Evolutionary conservation across 2,113 vertebrate genomes (phyloP), one percentile per base, ranked within the genome.

Genomic region (Xenopus borealis): DNA sequence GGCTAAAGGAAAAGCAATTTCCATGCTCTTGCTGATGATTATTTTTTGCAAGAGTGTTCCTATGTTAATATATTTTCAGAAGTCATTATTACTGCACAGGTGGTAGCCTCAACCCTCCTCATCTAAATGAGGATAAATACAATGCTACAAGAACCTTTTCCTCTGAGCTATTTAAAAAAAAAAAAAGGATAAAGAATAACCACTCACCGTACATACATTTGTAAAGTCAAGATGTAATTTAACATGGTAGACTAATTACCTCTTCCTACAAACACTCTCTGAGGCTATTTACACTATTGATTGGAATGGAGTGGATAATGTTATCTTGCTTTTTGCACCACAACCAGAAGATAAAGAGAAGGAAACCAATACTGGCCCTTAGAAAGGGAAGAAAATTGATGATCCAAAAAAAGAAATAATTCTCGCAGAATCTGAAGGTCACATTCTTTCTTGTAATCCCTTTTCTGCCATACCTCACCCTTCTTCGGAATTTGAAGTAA

Each of bases 251-350:
- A 69, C 59, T 64, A 70, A 77, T 77, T 57, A 77, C 18, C 50
- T 77, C 59, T 64, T 70, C 74, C 69, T 64, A 70, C 74, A 65
- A 77, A 77, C 61, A 64, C 73, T 62, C 66, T 53, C 73, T 55
- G 14, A 76, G 58, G 73, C 73, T 69, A 69, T 76, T 76, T 76
- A 76, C 66, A 76, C 47, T 77, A 77, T 70, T 70, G 74, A 77
- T 63, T 70, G 74, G 47, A 27, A 57, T 9, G 45, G 47, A 70
- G 67, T 77, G 67, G 67, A 40, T 62, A 70, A 69, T 70, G 67
- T 62, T 63, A 47, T 33, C 47, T 59, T 77, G 58, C 17, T 30
- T 27, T 44, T 10, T 53, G 58, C 73, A 55, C 20, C 53, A 70
- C 59, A 67, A 20, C 12, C 52, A 67, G 62, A 27, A 33, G 33